A percentile compares a stretch with the other conserved stretches of the same genome.
Evolutionary conservation across 2,888 invertebrate genomes (phyloP).

Genomic region (Magallana nippona): DNA sequence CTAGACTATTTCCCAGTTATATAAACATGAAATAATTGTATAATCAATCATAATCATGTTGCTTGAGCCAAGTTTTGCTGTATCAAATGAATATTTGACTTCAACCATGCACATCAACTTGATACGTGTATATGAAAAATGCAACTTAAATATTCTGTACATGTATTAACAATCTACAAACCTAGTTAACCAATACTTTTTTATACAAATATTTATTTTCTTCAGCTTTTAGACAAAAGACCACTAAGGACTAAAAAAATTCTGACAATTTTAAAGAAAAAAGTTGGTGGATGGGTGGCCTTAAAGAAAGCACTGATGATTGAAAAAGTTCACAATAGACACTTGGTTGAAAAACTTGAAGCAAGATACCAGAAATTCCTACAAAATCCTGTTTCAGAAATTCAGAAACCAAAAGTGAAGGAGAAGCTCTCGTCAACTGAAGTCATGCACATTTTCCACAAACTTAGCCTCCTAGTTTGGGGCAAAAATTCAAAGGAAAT

Average conservation of each 20-base stretch:
- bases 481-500: slow-evolving; percentile 22
- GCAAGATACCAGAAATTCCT: slow-evolving; percentile 35
- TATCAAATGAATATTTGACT: too few relatives aligned
- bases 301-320: slow-evolving; percentile 41
- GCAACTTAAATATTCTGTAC: too few relatives aligned
- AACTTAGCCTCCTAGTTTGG: not conserved
- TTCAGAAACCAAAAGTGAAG: slow-evolving; percentile 19
- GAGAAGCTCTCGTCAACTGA: slow-evolving; percentile 26
- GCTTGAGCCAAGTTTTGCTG: too few relatives aligned
- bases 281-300: slow-evolving; percentile 35
- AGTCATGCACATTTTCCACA: slow-evolving; percentile 26
- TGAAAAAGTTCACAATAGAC: slow-evolving; percentile 30
- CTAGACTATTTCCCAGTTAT: too few relatives aligned
- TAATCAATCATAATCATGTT: too few relatives aligned
- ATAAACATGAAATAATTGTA: too few relatives aligned
- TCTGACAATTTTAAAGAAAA: slow-evolving; percentile 37
- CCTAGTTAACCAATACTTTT: not conserved
- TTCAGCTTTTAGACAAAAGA: slow-evolving; percentile 28
- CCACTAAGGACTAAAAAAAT: slow-evolving; percentile 41
- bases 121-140: too few relatives aligned
- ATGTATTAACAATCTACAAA: too few relatives aligned
- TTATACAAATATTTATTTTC: not conserved
- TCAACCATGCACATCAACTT: too few relatives aligned
- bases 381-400: slow-evolving; percentile 10
- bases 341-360: slow-evolving; percentile 30